Percentiles rank a stretch among this genome's conserved stretches.
phyloP scores from a whole-genome alignment of 2,797 vertebrate genomes.

The Amphiprion clarkii region DNA sequence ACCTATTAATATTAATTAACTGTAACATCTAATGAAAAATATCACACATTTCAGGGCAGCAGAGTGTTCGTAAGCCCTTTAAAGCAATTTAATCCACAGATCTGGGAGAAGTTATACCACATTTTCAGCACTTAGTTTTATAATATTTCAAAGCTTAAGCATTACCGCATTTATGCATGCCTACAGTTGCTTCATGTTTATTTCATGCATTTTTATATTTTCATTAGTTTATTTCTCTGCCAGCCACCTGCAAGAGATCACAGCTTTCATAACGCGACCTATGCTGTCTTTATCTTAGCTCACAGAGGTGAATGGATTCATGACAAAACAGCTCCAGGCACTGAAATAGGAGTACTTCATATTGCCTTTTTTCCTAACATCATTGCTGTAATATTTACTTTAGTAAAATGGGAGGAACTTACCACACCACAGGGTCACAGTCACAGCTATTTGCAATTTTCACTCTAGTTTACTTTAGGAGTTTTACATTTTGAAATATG shows the following conservation, averaged over 20 bases:
- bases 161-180: neutral
- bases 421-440: neutral
- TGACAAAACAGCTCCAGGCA: constrained; percentile 44
- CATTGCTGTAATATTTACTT: constrained; percentile 36
- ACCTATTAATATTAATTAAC: constrained; percentile 53
- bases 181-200: constrained; percentile 6
- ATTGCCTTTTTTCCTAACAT: constrained; percentile 35
- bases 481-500: neutral
- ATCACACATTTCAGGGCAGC: neutral
- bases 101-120: neutral
- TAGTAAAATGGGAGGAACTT: constrained; percentile 9
- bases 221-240: constrained; percentile 8
- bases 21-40: neutral
- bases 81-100: neutral
- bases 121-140: neutral
- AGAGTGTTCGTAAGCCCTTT: neutral
- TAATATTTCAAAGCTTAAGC: constrained; percentile 5
- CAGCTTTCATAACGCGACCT: constrained; percentile 38
- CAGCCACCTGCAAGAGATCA: constrained; percentile 21
- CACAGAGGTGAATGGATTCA: constrained; percentile 36
- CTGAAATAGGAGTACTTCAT: constrained; percentile 20
- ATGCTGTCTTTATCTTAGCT: constrained; percentile 29
- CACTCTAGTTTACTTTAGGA: neutral
- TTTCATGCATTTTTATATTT: constrained; percentile 7
- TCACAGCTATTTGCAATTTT: neutral